phyloP scores from a whole-genome alignment of 2,888 invertebrate species.

The Spilosoma lubricipeda region DNA sequence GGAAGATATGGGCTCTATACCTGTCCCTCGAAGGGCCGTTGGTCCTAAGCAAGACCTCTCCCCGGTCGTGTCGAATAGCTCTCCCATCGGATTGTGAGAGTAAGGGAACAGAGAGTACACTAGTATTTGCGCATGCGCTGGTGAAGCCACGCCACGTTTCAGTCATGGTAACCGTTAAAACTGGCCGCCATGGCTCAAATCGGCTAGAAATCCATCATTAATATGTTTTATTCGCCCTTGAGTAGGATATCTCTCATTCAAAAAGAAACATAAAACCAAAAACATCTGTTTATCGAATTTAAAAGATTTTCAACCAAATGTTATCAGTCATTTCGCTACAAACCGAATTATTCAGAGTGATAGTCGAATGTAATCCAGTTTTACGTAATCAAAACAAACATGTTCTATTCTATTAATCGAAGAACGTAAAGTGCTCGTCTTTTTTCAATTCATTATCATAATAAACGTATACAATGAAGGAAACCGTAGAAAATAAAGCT shows the following conservation, averaged over 20 bases:
- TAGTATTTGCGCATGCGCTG: no score
- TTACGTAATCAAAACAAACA: neutral
- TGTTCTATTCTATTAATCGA: neutral
- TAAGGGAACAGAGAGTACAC: no score
- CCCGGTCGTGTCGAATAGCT: no score
- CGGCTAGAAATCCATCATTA: no score
- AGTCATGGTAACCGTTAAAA: no score
- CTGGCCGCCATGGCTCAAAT: no score
- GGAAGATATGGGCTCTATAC: no score
- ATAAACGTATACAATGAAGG: neutral
- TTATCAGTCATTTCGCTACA: neutral
- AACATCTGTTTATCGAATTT: neutral
- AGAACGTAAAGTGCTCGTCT: conserved; percentile 3
- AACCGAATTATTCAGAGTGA: neutral
- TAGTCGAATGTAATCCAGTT: neutral
- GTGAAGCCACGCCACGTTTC: no score
- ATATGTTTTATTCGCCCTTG: neutral
- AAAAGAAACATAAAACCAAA: neutral
- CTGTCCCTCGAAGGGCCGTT: no score
- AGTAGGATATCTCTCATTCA: neutral
- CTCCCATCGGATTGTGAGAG: no score
- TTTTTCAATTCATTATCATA: conserved; percentile 2
- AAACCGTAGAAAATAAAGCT: neutral
- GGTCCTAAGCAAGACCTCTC: no score
- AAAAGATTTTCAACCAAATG: neutral